Conservation (phyloP, 64 coral and sea anemone species). For the Hydrozoanthus tunicans region DNA sequence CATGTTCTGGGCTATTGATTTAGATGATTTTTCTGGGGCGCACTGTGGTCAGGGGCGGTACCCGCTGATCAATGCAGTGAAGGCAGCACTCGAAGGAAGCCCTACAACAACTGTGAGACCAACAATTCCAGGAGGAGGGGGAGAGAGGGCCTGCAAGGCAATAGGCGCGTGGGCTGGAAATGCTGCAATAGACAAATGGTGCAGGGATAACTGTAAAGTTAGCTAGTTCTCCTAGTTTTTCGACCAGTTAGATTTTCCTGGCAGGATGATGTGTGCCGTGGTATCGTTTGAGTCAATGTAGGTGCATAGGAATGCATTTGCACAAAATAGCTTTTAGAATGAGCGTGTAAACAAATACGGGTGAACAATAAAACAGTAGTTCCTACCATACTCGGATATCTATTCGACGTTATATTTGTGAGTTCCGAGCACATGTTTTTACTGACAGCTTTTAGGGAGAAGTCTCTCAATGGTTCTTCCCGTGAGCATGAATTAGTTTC, state of each 20-base stretch:
- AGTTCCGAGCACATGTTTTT: no score
- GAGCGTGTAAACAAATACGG: no score
- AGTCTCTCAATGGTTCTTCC: no score
- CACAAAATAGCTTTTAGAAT: no score
- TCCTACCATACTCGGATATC: no score
- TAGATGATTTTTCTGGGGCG: slow-evolving; percentile 46
- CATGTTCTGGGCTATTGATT: slow-evolving; percentile 51
- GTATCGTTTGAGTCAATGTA: no score
- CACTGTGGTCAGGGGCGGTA: slow-evolving; percentile 38
- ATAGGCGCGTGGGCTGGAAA: slow-evolving; percentile 65
- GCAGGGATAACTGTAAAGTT: slow-evolving; percentile 45
- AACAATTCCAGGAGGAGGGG: not conserved
- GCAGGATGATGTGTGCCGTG: no score
- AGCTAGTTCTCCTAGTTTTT: slow-evolving; percentile 26
- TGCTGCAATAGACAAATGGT: slow-evolving; percentile 76
- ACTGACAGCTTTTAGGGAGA: no score
- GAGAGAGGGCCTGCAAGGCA: slow-evolving; percentile 42
- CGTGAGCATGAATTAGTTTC: no score
- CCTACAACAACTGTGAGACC: not conserved
- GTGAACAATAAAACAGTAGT: no score
- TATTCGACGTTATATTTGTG: no score
- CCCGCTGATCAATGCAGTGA: slow-evolving; percentile 30
- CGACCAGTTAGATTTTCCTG: not conserved
- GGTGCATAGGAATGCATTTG: no score
- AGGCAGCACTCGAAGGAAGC: slow-evolving; percentile 15